Base-by-base conservation (phyloP, 2,797 vertebrate genomes). In the Sphenopsis melanotis region DNA sequence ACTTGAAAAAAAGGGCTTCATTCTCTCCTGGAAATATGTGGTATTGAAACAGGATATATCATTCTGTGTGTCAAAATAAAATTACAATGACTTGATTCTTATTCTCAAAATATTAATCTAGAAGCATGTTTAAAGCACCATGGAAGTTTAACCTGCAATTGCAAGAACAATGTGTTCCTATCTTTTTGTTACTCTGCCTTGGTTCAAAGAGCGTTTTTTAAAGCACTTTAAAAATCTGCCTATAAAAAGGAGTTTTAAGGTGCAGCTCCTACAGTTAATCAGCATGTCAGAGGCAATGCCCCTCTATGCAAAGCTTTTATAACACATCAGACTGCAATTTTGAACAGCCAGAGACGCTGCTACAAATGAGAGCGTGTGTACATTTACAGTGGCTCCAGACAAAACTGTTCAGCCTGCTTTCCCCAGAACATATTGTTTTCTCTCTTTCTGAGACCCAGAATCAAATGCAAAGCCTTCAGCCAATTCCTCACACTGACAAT, bases 11-110 rank as follows among this genome's bases (percentile, higher is more conserved):
- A 83, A 82, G 37, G 57, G 36, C 70, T 88, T 78, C 44, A 89
- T 91, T 87, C 80, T 71, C 20, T 32, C 83, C 86, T 70, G 46
- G 49, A 90, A 95, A 91, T 91, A 93, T 44, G 24, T 27, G 63
- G 57, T 69, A 86, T 64, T 59, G 85, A 95, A 95, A 94, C 56
- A 94, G 92, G 76, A 93, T 85, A 71, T 72, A 94, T 89, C 22
- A 80, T 86, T 94, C 57, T 82, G 64, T 84, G 68, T 83, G 87
- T 95, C 91, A 94, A 96, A 97, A 95, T 83, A 95, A 95, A 96
- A 97, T 74, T 36, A 59, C n/a, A 39, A 56, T 34, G 63, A 24
- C 39, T 95, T 90, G 72, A 42, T 72, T 95, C 96, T 94, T 86
- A 68, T 49, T 89, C 70, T 94, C 68, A 78, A 95, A 94, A 86